Evolutionary conservation across 2,797 vertebrate species (phyloP).

Genomic region (Gadopsis marmoratus): DNA sequence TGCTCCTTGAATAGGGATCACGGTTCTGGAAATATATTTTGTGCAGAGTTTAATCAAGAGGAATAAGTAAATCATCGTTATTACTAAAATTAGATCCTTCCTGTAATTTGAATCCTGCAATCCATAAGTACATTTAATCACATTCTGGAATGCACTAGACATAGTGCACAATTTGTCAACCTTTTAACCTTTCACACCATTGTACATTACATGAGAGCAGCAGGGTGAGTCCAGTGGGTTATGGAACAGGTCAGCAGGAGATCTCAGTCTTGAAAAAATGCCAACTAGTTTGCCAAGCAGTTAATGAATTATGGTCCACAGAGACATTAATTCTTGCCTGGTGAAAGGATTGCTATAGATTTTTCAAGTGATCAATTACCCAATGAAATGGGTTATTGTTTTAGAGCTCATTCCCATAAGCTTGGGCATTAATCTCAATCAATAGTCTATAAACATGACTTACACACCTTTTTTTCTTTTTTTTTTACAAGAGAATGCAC

Average conservation of each 20-base stretch:
- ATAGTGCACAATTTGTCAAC: background rate
- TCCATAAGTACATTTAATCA: background rate
- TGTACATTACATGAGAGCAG: background rate
- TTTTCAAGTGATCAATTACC: conserved; percentile 84
- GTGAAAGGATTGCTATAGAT: conserved; percentile 72
- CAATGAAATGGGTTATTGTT: conserved; percentile 81
- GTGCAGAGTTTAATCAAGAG: conserved; percentile 23
- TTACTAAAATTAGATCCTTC: background rate
- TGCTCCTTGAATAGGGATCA: background rate
- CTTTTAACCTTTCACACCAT: background rate
- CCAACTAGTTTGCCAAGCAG: conserved; percentile 51
- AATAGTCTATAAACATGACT: conserved; percentile 70
- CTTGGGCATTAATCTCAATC: conserved; percentile 79
- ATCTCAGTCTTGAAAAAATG: conserved; percentile 49
- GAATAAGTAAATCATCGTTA: background rate
- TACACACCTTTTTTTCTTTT: conserved; percentile 53
- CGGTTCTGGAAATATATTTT: background rate
- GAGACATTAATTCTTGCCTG: conserved; percentile 71
- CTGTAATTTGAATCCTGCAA: background rate
- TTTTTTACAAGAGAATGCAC: conserved; percentile 29
- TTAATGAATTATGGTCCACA: conserved; percentile 75
- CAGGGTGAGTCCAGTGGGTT: background rate
- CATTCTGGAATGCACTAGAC: background rate
- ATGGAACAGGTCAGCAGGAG: conserved; percentile 2
- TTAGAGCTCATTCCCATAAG: conserved; percentile 77